Evolutionary conservation across 2,797 vertebrate genomes (phyloP), one percentile per base, ranked within the genome.

Genomic region (Poeciliopsis paucimaculata): DNA sequence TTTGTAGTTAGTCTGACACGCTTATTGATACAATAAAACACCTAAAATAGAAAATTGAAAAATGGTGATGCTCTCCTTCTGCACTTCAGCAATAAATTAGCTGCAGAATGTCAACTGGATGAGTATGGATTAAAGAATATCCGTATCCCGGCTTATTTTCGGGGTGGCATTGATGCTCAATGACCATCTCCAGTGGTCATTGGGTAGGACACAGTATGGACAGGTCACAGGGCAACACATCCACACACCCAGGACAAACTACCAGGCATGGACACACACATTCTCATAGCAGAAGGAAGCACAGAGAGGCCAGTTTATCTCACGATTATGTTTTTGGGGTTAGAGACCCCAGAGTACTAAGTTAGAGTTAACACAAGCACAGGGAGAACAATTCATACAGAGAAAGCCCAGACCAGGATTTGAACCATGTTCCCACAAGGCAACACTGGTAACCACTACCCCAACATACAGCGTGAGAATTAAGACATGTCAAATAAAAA

Each of bases 1-100:
- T 94, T 90, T 93, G 92, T 92, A 84, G 84, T 94, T 89, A 90
- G 90, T 70, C 86, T 94, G 94, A 95, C 94, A 87, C 80, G 79
- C 86, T 91, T 91, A 93, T 96, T 94, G 90, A 92, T 95, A 90
- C 94, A 55, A 66, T 82, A 76, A 88, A 91, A 91, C 82, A 51
- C 89, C 90, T 88, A 91, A 94, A 93, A 92, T 83, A 90, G 78
- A 85, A 79, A 55, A 60, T 75, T 71, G 85, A 75, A 62, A 62
- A 75, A 36, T 62, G 47, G 76, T 53, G 84, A 74, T 75, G 31
- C 31, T 20, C 43, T 49, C 28, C 43, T 45, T 51, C 77, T 41
- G 70, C 34, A n/a, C 76, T 77, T 89, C 86, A 92, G 90, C 92
- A 86, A 89, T 78, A 92, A 88, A 90, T 74, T 77, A 74, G 62